phyloP scores from a whole-genome alignment of 2,113 vertebrate species.

The Sylvietta virens region DNA sequence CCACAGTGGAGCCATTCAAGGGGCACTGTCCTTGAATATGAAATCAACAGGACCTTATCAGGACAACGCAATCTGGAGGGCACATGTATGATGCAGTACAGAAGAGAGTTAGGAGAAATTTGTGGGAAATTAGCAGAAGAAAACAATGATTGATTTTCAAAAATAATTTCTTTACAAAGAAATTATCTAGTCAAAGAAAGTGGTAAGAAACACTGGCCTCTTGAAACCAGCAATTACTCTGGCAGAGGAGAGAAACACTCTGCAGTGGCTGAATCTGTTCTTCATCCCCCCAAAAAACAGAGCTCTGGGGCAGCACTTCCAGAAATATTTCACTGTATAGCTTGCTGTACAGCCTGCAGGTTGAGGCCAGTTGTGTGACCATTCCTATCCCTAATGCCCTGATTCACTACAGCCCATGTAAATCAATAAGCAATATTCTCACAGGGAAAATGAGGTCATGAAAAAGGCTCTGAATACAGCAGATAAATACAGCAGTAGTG shows the following conservation, averaged over 20 bases:
- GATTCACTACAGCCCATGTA: background rate
- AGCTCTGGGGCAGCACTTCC: background rate
- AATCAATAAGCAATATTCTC: background rate
- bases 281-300: background rate
- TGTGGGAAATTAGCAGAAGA: background rate
- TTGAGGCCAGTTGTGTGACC: background rate
- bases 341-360: background rate
- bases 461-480: background rate
- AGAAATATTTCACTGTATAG: background rate
- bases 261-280: background rate
- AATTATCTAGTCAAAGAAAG: background rate
- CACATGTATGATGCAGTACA: background rate
- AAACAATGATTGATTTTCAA: background rate
- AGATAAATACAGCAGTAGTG: background rate
- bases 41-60: background rate
- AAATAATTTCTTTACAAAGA: background rate
- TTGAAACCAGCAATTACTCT: background rate
- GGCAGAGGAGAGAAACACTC: background rate
- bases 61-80: background rate
- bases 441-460: rapidly evolving
- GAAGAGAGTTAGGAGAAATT: background rate
- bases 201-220: background rate
- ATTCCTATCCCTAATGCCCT: background rate
- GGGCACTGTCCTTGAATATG: background rate
- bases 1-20: rapidly evolving